Conservation (phyloP, 2,888 invertebrate genomes). For the Epinotia demarniana region DNA sequence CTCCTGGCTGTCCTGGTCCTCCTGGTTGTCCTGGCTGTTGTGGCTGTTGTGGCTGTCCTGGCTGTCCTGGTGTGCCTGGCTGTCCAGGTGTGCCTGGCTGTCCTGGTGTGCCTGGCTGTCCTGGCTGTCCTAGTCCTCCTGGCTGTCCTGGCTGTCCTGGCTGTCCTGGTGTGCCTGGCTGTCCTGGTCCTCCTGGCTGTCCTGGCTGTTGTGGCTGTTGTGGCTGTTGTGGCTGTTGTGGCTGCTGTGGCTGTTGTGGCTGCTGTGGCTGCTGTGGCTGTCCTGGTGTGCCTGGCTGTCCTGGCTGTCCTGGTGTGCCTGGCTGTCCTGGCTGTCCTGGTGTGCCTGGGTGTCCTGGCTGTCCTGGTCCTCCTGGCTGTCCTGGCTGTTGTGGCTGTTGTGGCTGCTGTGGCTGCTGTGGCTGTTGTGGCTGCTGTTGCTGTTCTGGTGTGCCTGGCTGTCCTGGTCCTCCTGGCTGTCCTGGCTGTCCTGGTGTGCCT, state of each 20-base stretch:
- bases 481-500: not conserved
- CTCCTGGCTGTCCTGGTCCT: no score
- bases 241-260: not conserved
- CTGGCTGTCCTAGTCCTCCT: not conserved
- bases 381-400: not conserved
- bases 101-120: not conserved
- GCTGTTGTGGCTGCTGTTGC: not conserved
- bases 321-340: not conserved
- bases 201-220: not conserved
- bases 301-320: no score
- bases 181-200: not conserved
- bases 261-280: no score
- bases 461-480: not conserved
- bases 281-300: no score
- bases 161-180: not conserved
- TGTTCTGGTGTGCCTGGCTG: not conserved
- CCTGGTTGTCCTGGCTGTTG: not conserved
- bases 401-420: not conserved
- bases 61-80: not conserved
- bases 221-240: not conserved
- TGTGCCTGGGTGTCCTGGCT: not conserved
- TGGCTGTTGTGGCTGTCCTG: not conserved
- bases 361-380: not conserved
- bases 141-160: not conserved
- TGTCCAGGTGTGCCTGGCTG: no score